Base-by-base conservation (phyloP, 2,888 invertebrate species). In the Hirtodrosophila trivittata region DNA sequence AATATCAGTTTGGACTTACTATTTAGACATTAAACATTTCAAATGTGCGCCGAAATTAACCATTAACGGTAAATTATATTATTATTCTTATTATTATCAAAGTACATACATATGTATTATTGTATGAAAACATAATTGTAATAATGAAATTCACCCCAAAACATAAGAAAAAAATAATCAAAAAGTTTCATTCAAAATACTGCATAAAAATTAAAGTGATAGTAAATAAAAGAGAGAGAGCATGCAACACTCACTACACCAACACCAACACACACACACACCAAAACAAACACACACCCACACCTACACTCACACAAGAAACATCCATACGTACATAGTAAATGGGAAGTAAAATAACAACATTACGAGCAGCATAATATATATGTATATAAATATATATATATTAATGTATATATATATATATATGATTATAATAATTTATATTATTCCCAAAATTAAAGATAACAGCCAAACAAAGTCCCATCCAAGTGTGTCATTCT, bases 391-490 rank as follows among this genome's bases (percentile, higher is more conserved):
- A 46, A 83, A 82, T 75, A 84, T 75, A 87, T 88, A 88, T 89
- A 88, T 88, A 88, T 86, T 86, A 88, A n/a, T n/a, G n/a, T n/a
- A n/a, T n/a, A n/a, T n/a, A n/a, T n/a, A n/a, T 68, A 73, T 68
- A 78, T 66, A 70, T 66, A 71, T 66, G 50, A 83, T 85, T 75
- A 84, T 75, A 87, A 83, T 87, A 87, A 87, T 88, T 89, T 89
- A 88, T 88, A 88, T 86, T 86, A 88, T 87, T 87, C 88, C 85
- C 83, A 87, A 86, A 88, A 89, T 81, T 78, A 88, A 87, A 87
- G 68, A 83, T 77, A 77, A 80, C 70, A 80, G 87, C 86, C 86
- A 72, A 84, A 86, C 70, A 80, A 78, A 81, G 57, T 30, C 33
- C 18, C 4, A 28, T 18, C 28, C 18, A 21, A 30, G 9, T 60